Evolutionary conservation across 92 coral and sea anemone genomes (phyloP), one percentile per base, ranked within the genome.

Genomic region (Nematostella vectensis): DNA sequence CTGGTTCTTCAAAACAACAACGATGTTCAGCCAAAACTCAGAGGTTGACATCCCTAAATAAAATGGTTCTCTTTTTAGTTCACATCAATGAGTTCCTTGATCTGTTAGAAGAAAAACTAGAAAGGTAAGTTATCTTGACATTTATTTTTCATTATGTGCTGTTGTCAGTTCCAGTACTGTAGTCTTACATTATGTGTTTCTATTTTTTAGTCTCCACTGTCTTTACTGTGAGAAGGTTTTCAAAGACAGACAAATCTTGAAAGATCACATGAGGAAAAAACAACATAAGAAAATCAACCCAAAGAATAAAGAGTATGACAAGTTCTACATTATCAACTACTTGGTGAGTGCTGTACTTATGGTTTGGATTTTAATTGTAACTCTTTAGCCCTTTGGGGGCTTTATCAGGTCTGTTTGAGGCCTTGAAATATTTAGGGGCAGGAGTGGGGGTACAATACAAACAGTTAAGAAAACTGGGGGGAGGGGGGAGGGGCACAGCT

Each of bases 191-290:
- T 51, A 33, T 25, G 17, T n/a, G 2, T 67, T 9, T 31, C 62
- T 23, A 1, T 19, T 48, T 54, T 78, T 22, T 57, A 93, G 99
- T 62, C 63, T 93, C n/a, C 99, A 86, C 74, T 93, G 96, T 40
- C 50, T 93, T 42, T 93, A 68, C 70, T 93, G 99, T 75, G 99
- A 93, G 49, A 93, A 93, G 66, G 44, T 75, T 58, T 93, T 86
- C 29, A 82, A 88, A 69, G 96, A 93, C 73, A 66, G 95, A 60
- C 80, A 80, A 49, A 77, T 88, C 13, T 79, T 93, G 37, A 87
- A 79, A 68, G 95, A 93, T 53, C 99, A 93, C 77, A 93, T 93
- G 99, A 82, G 99, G 44, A 93, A 93, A 59, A 93, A 93, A 31
- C 82, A 81, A 47, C 99, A 93, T 81, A 93, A 82, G 73, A 93